phyloP scores from a whole-genome alignment of 2,113 vertebrate species.

The Eudyptes chrysolophus region DNA sequence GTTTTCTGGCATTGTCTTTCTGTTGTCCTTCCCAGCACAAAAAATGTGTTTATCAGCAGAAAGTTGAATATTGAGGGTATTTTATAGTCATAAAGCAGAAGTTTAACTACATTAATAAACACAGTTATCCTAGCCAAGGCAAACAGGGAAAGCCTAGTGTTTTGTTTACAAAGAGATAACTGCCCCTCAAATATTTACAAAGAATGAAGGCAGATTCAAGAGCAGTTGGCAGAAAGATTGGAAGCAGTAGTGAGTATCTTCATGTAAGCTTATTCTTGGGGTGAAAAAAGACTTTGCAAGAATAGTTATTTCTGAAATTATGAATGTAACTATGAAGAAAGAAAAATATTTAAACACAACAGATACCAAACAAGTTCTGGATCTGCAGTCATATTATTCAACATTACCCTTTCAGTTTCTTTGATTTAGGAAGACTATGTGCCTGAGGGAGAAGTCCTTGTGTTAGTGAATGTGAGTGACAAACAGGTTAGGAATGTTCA shows the following conservation, averaged over 20 bases:
- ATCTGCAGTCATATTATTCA: neutral
- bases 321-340: neutral
- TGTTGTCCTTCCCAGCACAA: neutral
- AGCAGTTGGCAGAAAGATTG: slow-evolving; percentile 12
- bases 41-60: neutral
- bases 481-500: neutral
- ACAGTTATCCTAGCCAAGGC: neutral
- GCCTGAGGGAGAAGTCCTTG: neutral
- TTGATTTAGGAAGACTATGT: neutral
- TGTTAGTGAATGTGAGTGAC: neutral
- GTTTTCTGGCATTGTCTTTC: neutral
- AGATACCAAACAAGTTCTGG: neutral
- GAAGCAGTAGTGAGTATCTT: neutral
- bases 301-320: neutral
- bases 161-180: slow-evolving; percentile 22
- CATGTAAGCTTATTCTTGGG: neutral
- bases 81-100: slow-evolving; percentile 1
- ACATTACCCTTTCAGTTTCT: neutral
- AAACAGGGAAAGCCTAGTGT: slow-evolving; percentile 25
- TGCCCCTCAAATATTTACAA: slow-evolving; percentile 51
- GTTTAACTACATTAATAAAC: slow-evolving; percentile 6
- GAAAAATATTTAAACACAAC: neutral
- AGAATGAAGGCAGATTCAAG: slow-evolving; percentile 25
- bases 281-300: neutral
- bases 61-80: neutral